Evolutionary conservation across 2,113 vertebrate genomes (phyloP).

Genomic region (Otus sunia): DNA sequence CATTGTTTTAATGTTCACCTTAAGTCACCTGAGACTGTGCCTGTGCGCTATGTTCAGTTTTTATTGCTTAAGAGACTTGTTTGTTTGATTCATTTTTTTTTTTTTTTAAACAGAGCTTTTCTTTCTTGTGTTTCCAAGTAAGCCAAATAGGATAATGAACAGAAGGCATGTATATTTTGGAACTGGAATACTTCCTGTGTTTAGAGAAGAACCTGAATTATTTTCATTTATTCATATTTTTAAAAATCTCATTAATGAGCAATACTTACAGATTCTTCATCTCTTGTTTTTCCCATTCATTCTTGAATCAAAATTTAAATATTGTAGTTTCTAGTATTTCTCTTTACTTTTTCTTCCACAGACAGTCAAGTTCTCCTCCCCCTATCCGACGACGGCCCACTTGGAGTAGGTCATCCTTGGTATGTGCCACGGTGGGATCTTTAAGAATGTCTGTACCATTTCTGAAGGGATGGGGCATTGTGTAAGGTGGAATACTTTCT

Average conservation of each 20-base stretch:
- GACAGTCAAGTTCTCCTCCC: slow-evolving; percentile 90
- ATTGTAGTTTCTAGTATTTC: neutral
- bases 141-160: neutral
- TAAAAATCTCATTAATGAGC: neutral
- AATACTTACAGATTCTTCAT: neutral
- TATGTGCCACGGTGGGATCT: slow-evolving; percentile 56
- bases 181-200: neutral
- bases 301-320: neutral
- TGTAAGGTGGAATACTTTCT: neutral
- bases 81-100: neutral
- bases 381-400: slow-evolving; percentile 89
- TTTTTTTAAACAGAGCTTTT: neutral
- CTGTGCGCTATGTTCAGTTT: neutral
- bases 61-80: neutral
- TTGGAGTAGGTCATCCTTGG: slow-evolving; percentile 91
- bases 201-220: neutral
- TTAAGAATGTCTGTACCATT: neutral
- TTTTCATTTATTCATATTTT: neutral
- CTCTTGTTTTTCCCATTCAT: neutral
- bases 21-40: neutral
- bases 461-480: neutral
- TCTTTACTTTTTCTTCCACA: slow-evolving; percentile 56
- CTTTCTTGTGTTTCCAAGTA: slow-evolving; percentile 11
- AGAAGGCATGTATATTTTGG: slow-evolving; percentile 13
- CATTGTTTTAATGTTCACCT: neutral